Percentiles rank a stretch among this genome's conserved stretches.
Conservation (phyloP, 2,113 vertebrate species). For the Aepyceros melampus region DNA sequence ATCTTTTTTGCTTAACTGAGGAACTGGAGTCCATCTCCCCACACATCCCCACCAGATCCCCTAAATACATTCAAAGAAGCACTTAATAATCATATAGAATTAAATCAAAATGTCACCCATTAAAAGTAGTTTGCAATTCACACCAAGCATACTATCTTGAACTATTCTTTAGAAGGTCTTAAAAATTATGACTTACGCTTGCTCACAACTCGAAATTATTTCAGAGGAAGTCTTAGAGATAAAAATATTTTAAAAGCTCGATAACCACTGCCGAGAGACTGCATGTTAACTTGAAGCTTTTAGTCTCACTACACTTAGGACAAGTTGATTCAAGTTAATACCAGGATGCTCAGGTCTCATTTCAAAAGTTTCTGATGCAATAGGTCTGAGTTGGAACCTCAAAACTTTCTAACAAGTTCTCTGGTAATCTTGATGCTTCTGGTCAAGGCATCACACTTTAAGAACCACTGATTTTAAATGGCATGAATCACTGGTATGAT, state of each 20-base stretch:
- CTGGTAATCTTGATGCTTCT: not conserved
- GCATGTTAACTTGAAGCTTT: not conserved
- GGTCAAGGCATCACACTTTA: not conserved
- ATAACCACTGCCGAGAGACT: not conserved
- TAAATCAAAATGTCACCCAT: not conserved
- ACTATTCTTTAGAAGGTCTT: not conserved
- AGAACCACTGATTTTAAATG: not conserved
- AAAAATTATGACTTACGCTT: not conserved
- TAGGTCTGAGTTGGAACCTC: not conserved
- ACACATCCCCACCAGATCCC: not conserved
- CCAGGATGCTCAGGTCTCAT: not conserved
- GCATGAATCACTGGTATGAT: not conserved
- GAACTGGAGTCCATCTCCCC: not conserved
- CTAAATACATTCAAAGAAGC: not conserved
- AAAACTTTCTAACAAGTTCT: not conserved
- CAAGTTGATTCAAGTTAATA: not conserved
- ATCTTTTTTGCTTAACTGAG: not conserved
- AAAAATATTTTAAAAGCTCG: slow-evolving; percentile 17
- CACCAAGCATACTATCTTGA: not conserved
- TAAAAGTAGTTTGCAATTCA: not conserved
- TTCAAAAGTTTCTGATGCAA: not conserved
- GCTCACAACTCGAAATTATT: slow-evolving; percentile 13
- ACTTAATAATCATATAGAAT: not conserved
- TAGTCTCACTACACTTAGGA: not conserved
- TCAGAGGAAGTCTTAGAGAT: not conserved